Evolutionary conservation across 2,888 invertebrate genomes (phyloP).

Genomic region (Hemaris fuciformis): DNA sequence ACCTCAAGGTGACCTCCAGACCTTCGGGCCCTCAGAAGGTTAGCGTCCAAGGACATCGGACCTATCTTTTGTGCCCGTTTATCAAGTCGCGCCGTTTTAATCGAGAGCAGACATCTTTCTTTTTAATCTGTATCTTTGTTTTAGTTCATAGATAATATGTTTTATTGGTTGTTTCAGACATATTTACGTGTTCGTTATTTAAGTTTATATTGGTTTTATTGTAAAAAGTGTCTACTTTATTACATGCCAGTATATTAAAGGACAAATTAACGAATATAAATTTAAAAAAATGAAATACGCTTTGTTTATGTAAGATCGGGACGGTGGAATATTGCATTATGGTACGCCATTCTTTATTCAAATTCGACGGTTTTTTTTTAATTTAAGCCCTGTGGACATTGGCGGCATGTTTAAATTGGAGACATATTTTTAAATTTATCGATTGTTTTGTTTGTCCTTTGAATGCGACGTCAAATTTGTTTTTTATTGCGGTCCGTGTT

Average conservation of each 20-base stretch:
- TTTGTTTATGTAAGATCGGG: no score
- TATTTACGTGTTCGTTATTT: neutral
- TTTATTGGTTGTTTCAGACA: neutral
- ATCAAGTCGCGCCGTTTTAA: constrained; percentile 4
- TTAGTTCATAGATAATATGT: neutral
- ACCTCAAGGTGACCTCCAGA: constrained; percentile 30
- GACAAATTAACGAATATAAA: neutral
- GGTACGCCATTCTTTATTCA: no score
- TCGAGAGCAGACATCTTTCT: constrained; percentile 10
- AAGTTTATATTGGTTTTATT: neutral
- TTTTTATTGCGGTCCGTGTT: no score
- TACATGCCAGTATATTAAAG: neutral
- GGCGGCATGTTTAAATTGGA: no score
- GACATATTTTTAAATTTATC: no score
- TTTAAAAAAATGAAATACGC: no score
- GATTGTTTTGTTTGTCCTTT: no score
- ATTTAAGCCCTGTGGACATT: no score
- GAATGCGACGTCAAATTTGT: no score
- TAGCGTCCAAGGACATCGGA: constrained; percentile 26
- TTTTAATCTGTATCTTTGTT: constrained; percentile 7
- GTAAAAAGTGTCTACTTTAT: neutral
- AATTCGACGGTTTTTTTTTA: no score
- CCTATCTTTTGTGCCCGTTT: constrained; percentile 4
- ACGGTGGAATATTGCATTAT: no score
- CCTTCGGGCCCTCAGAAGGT: constrained; percentile 29